Conservation (phyloP, 2,888 invertebrate genomes). For the Conchocele bisecta region DNA sequence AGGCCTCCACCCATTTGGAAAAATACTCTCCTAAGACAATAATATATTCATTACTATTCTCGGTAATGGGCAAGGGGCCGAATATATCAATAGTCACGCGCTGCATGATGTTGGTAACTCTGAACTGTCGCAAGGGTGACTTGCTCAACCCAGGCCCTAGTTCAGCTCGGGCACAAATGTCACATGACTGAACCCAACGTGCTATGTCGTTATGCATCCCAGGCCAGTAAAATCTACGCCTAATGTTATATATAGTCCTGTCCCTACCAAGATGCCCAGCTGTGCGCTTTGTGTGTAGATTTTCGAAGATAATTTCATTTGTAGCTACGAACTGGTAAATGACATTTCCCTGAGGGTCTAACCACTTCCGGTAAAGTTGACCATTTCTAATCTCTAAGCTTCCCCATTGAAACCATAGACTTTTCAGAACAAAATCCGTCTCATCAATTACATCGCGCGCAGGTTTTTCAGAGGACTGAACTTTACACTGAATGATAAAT, state of each 20-base stretch:
- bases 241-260: too few relatives aligned
- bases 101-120: too few relatives aligned
- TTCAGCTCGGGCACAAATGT: too few relatives aligned
- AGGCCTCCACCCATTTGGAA: conserved; percentile 46
- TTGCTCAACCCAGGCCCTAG: neutral
- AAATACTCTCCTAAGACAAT: too few relatives aligned
- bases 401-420: conserved; percentile 19
- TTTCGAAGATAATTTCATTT: neutral
- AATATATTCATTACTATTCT: too few relatives aligned
- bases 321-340: neutral
- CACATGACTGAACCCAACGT: too few relatives aligned
- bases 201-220: too few relatives aligned
- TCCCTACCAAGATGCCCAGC: too few relatives aligned
- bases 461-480: neutral
- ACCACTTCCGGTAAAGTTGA: neutral
- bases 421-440: neutral
- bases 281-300: neutral
- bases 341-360: neutral
- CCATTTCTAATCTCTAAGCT: neutral
- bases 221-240: too few relatives aligned
- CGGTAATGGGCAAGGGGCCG: too few relatives aligned
- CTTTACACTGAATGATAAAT: neutral
- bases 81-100: too few relatives aligned
- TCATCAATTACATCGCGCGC: neutral
- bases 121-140: too few relatives aligned